These are phyloP conservation scores for Temnothorax curvispinosus DNA, from an alignment of 1,140 invertebrate genomes.

Conservation along the genomic window DNA sequence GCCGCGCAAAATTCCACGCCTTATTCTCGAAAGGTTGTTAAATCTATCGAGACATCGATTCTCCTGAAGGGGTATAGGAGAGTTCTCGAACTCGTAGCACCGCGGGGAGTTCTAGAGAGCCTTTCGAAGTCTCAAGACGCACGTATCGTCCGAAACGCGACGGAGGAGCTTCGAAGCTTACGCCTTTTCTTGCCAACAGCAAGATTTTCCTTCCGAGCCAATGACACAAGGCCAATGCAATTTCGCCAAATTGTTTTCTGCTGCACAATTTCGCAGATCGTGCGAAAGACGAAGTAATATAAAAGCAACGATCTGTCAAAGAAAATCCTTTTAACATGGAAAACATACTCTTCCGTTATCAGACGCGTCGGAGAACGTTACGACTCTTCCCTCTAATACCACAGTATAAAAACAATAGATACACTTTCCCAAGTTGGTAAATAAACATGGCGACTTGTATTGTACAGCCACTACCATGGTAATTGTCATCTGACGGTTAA, in stretches of 20 bases:
- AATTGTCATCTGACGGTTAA: no score
- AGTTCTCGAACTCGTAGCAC: slow-evolving; percentile 64
- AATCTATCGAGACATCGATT: slow-evolving; percentile 65
- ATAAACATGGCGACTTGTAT: no score
- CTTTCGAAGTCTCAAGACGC: slow-evolving; percentile 68
- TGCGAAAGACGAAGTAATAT: slow-evolving; percentile 24
- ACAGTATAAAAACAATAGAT: no score
- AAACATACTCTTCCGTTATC: background rate
- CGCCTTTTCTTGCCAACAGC: slow-evolving; percentile 28
- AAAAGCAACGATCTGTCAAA: background rate
- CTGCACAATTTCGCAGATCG: slow-evolving; percentile 39
- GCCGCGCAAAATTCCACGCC: slow-evolving; percentile 62
- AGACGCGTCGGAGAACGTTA: background rate
- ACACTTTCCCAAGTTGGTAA: no score
- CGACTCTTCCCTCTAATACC: slow-evolving; percentile 22
- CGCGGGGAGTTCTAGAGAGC: slow-evolving; percentile 58
- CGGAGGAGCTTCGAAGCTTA: slow-evolving; percentile 32
- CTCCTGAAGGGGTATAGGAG: slow-evolving; percentile 12
- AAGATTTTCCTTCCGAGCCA: slow-evolving; percentile 47
- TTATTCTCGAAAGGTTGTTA: slow-evolving; percentile 17
- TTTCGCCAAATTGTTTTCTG: slow-evolving; percentile 23
- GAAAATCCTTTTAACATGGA: background rate
- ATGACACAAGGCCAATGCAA: slow-evolving; percentile 45
- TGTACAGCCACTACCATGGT: no score
- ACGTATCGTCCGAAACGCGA: slow-evolving; percentile 54